Conservation (phyloP, 2,113 vertebrate genomes). For the Gnathonemus echidnorhynchus region DNA sequence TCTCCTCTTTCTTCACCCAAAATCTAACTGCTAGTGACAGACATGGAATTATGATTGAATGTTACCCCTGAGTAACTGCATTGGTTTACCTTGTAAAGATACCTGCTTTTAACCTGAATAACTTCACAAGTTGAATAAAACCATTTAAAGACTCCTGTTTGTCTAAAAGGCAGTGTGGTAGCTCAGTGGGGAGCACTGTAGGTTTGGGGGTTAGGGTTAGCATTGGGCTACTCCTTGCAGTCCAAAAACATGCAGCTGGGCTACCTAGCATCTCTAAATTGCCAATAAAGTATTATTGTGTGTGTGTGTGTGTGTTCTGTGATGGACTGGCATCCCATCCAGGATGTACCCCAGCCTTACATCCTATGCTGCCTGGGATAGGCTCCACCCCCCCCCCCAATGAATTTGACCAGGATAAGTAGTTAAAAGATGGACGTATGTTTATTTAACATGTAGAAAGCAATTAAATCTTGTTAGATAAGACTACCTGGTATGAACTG, state of each 20-base stretch:
- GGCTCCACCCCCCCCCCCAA: background rate
- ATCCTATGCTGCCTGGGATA: background rate
- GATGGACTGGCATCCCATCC: background rate
- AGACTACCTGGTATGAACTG: background rate
- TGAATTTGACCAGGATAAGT: background rate
- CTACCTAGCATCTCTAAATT: background rate
- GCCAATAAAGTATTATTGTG: background rate
- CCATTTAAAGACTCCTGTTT: background rate
- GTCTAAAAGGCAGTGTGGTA: background rate
- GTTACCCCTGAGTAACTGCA: background rate
- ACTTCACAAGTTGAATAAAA: background rate
- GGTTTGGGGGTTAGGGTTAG: background rate
- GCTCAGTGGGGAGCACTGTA: background rate
- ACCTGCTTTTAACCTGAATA: background rate
- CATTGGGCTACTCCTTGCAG: background rate
- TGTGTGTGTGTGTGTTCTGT: background rate
- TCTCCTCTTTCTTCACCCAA: background rate
- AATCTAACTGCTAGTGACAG: background rate
- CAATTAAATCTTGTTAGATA: slow-evolving; percentile 2
- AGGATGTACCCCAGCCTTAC: background rate
- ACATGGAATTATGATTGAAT: background rate
- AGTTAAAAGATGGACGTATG: background rate
- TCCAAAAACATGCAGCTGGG: background rate
- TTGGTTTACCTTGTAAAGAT: background rate
- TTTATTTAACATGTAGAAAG: background rate